Percentiles rank a stretch among this genome's conserved stretches.
These are phyloP conservation scores for Pterocles burchelli DNA, from an alignment of 2,113 vertebrate species.

Conservation along the genomic window DNA sequence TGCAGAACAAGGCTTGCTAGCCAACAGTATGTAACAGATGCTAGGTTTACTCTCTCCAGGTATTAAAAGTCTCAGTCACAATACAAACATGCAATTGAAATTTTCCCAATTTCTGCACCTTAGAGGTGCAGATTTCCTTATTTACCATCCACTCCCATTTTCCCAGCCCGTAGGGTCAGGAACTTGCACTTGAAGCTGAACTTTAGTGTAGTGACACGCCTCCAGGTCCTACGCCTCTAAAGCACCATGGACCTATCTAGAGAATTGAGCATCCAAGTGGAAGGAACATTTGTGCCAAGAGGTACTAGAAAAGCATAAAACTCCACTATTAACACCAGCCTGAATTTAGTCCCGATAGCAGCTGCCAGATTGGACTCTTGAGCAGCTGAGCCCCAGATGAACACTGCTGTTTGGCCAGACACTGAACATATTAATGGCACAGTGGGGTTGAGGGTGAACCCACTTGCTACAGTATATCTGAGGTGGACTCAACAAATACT, in stretches of 20 bases:
- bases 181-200: background rate
- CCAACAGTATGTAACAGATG: background rate
- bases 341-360: background rate
- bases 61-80: background rate
- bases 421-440: background rate
- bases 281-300: background rate
- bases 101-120: background rate
- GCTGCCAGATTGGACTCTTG: background rate
- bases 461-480: background rate
- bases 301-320: background rate
- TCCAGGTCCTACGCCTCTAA: background rate
- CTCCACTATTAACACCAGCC: background rate
- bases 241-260: background rate
- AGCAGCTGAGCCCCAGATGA: background rate
- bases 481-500: background rate
- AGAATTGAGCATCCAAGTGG: background rate
- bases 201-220: background rate
- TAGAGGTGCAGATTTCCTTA: background rate
- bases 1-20: background rate
- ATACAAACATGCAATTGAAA: background rate
- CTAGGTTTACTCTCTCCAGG: background rate
- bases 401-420: background rate
- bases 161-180: background rate
- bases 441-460: rapidly evolving
- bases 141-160: background rate